A percentile compares a stretch with the other conserved stretches of the same genome.
These are phyloP conservation scores for Acleris sparsana DNA, from an alignment of 2,888 invertebrate genomes.

Conservation along the genomic window DNA sequence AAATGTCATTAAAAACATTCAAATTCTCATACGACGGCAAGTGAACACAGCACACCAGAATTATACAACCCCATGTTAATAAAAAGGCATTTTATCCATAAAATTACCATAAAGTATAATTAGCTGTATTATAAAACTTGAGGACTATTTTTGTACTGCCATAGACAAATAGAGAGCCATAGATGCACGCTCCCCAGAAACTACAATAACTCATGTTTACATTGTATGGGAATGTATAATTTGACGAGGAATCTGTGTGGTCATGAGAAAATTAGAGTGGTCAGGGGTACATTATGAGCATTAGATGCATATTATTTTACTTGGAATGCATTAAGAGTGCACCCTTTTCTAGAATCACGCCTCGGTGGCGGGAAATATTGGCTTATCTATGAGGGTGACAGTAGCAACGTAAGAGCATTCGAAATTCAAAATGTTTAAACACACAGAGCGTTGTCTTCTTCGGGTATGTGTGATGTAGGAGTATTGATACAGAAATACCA, in stretches of 20 bases:
- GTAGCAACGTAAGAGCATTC: not conserved
- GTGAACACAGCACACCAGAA: constrained; percentile 55
- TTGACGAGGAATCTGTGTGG: constrained; percentile 71
- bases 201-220: constrained; percentile 75
- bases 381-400: not conserved
- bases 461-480: no score
- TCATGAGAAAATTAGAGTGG: constrained; percentile 72
- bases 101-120: constrained; percentile 79
- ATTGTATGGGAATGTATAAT: constrained; percentile 80
- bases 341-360: constrained; percentile 20
- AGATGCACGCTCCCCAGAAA: constrained; percentile 47
- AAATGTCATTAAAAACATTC: constrained; percentile 39
- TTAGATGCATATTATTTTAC: constrained; percentile 18
- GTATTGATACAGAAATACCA: no score
- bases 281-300: constrained; percentile 58
- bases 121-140: constrained; percentile 76
- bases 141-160: constrained; percentile 56
- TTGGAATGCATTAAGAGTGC: constrained; percentile 2
- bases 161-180: constrained; percentile 48
- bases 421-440: no score
- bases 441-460: no score
- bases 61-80: constrained; percentile 65
- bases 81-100: constrained; percentile 63
- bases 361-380: constrained; percentile 6
- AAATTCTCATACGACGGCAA: constrained; percentile 67